Evolutionary conservation across 1,140 invertebrate species (phyloP).

Genomic region (Prorops nasuta): DNA sequence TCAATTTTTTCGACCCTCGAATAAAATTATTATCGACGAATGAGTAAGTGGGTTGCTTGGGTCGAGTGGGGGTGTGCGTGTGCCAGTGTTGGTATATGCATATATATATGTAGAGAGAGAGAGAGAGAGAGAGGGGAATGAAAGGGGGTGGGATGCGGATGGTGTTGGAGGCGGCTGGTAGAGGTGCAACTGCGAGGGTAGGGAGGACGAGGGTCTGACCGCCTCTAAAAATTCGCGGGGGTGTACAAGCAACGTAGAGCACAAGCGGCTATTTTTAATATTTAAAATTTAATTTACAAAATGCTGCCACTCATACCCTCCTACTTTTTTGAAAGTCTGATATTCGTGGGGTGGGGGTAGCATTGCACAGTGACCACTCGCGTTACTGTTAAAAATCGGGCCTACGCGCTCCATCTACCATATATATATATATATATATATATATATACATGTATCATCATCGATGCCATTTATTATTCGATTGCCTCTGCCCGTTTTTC

Average conservation of each 20-base stretch:
- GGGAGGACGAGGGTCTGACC: constrained; percentile 4
- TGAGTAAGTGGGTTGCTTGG: constrained; percentile 43
- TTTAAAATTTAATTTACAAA: constrained; percentile 56
- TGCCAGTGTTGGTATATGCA: neutral
- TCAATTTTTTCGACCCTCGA: constrained; percentile 49
- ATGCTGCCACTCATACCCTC: constrained; percentile 25
- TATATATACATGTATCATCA: too few species aligned
- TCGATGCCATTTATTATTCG: too few species aligned
- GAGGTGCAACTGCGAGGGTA: constrained; percentile 15
- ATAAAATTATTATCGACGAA: constrained; percentile 55
- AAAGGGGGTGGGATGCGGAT: constrained; percentile 3
- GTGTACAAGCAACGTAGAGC: constrained; percentile 5
- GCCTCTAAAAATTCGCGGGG: neutral
- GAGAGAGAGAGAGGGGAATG: constrained; percentile 1
- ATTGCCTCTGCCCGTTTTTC: too few species aligned
- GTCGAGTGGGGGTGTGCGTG: constrained; percentile 2
- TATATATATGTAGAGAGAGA: neutral
- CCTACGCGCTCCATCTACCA: neutral
- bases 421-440: too few species aligned
- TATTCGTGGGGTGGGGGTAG: too few species aligned
- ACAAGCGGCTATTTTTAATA: constrained; percentile 48
- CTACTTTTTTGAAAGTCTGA: constrained; percentile 6
- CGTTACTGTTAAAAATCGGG: too few species aligned
- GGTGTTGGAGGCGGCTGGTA: constrained; percentile 30
- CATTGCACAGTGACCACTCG: neutral